phyloP scores from a whole-genome alignment of 92 coral and sea anemone genomes.

The Zoanthus sociatus region DNA sequence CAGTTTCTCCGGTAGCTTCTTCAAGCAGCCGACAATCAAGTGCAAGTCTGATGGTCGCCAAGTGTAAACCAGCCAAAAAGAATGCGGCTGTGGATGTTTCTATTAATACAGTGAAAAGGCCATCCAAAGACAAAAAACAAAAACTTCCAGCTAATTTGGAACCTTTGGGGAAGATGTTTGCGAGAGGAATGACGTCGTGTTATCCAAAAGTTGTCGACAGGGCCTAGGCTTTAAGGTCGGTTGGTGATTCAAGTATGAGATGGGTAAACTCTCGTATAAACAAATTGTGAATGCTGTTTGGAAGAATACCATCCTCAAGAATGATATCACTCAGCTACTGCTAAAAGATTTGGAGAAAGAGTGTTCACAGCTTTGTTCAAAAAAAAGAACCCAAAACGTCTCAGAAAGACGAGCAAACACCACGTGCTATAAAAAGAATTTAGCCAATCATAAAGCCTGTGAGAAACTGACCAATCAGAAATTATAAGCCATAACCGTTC shows the following conservation, averaged over 20 bases:
- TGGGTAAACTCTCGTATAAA: background rate
- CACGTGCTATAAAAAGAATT: background rate
- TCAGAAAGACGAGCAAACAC: slow-evolving; percentile 18
- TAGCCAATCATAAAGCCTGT: too few relatives aligned
- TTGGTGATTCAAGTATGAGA: too few relatives aligned
- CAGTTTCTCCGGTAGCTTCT: too few relatives aligned
- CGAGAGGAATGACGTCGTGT: background rate
- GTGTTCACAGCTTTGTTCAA: slow-evolving; percentile 9
- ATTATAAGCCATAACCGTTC: too few relatives aligned
- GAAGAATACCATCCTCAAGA: slow-evolving; percentile 10
- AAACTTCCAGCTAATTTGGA: slow-evolving; percentile 9
- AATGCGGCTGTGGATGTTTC: background rate
- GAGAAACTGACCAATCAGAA: too few relatives aligned
- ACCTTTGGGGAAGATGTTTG: slow-evolving; percentile 9
- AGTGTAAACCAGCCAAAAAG: slow-evolving; percentile 1
- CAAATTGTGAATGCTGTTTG: slow-evolving; percentile 13
- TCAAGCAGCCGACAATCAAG: too few relatives aligned
- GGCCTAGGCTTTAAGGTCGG: too few relatives aligned
- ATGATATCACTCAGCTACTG: background rate
- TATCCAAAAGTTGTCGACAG: too few relatives aligned
- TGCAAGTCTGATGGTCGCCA: too few relatives aligned
- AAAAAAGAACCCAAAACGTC: background rate
- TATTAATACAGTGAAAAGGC: background rate
- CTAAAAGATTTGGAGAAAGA: background rate
- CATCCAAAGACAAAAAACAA: background rate